phyloP scores from a whole-genome alignment of 2,113 vertebrate species.

The Brachyhypopomus gauderio region DNA sequence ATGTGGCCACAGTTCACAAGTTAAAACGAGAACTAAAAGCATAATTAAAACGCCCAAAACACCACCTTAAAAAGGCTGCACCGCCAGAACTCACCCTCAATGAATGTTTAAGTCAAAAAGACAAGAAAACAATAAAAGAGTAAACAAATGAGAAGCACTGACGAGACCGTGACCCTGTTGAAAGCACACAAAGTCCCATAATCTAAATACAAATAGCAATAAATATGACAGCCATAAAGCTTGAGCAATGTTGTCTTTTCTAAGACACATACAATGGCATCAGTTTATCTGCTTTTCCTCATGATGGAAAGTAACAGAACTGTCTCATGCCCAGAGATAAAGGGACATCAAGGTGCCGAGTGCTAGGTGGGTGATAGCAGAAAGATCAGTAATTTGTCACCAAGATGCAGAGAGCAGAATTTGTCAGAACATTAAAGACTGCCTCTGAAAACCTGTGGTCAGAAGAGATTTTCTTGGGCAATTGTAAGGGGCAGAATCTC shows the following conservation, averaged over 20 bases:
- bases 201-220: conserved; percentile 69
- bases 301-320: conserved; percentile 54
- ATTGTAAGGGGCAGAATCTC: conserved; percentile 8
- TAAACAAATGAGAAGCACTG: conserved; percentile 61
- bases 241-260: conserved; percentile 30
- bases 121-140: conserved; percentile 60
- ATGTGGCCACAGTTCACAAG: conserved; percentile 44
- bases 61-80: conserved; percentile 67
- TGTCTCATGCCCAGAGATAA: conserved; percentile 56
- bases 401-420: conserved; percentile 4
- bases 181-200: conserved; percentile 67
- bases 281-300: conserved; percentile 60
- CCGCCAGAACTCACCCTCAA: conserved; percentile 62
- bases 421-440: background rate
- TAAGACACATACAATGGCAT: conserved; percentile 58
- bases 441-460: conserved; percentile 1
- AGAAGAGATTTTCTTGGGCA: conserved; percentile 24
- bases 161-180: conserved; percentile 63
- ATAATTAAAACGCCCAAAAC: conserved; percentile 61
- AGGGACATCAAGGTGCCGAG: conserved; percentile 67
- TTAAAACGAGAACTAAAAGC: conserved; percentile 46
- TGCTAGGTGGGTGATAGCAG: conserved; percentile 52
- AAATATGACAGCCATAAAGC: conserved; percentile 66
- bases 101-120: conserved; percentile 72
- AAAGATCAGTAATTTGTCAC: conserved; percentile 28